Evolutionary conservation across 1,140 invertebrate genomes (phyloP).

Genomic region (Lethrus apterus): DNA sequence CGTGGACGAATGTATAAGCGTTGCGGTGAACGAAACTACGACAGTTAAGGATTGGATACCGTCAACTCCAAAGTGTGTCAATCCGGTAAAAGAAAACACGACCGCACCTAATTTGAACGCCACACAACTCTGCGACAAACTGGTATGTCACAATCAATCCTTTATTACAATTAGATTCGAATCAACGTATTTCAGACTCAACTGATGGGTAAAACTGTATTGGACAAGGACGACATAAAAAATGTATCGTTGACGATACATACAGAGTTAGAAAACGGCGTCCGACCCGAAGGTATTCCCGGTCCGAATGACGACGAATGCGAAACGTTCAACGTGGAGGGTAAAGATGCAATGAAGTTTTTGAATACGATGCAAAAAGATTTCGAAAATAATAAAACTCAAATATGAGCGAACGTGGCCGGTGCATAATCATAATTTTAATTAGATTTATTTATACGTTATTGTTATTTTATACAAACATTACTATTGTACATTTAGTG

Average conservation of each 20-base stretch:
- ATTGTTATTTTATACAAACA: slow-evolving; percentile 1
- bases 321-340: neutral
- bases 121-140: too few species aligned
- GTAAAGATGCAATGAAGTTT: slow-evolving; percentile 18
- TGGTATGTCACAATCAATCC: too few species aligned
- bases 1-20: too few species aligned
- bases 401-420: slow-evolving; percentile 11
- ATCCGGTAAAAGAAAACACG: too few species aligned
- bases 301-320: slow-evolving; percentile 3
- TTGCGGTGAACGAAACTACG: too few species aligned
- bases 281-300: slow-evolving; percentile 13
- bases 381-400: slow-evolving; percentile 20
- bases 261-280: slow-evolving; percentile 14
- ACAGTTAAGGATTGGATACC: too few species aligned
- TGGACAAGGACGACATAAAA: slow-evolving; percentile 1
- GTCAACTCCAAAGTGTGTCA: too few species aligned
- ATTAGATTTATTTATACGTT: too few species aligned
- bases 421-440: slow-evolving; percentile 1
- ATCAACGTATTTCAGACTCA: slow-evolving; percentile 7
- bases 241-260: slow-evolving; percentile 19
- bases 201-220: slow-evolving; percentile 1
- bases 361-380: slow-evolving; percentile 18
- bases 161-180: too few species aligned
- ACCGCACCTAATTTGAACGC: too few species aligned
- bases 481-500: too few species aligned